A percentile compares a stretch with the other conserved stretches of the same genome.
These are phyloP conservation scores for Carterocephalus palaemon DNA, from an alignment of 2,888 invertebrate genomes.

Conservation along the genomic window DNA sequence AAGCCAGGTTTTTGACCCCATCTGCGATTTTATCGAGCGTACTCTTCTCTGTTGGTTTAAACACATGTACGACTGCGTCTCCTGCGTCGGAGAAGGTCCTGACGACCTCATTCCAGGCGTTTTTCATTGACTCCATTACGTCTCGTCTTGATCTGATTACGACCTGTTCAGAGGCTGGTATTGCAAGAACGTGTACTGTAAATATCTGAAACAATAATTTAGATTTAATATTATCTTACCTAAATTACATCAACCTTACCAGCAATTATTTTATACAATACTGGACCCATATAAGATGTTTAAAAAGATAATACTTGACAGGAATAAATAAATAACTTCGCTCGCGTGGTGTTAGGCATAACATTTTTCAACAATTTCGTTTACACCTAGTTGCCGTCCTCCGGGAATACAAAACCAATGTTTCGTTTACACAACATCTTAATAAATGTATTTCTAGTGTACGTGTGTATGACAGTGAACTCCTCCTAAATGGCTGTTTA, in stretches of 20 bases:
- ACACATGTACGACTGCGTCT: constrained; percentile 63
- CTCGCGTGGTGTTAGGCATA: no score
- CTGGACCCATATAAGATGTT: no score
- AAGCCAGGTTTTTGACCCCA: constrained; percentile 46
- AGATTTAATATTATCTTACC: background rate
- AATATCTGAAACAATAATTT: constrained; percentile 40
- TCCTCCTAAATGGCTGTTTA: no score
- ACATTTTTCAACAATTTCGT: no score
- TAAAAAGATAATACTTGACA: no score
- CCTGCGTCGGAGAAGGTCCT: constrained; percentile 59
- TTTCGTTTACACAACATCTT: no score
- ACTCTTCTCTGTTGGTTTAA: constrained; percentile 66
- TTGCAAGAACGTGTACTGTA: constrained; percentile 39
- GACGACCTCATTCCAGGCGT: constrained; percentile 60
- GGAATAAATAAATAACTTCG: no score
- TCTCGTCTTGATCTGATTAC: constrained; percentile 49
- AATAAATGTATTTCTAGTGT: no score
- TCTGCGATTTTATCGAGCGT: constrained; percentile 58
- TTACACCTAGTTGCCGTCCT: no score
- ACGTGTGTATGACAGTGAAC: no score
- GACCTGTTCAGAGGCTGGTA: constrained; percentile 39
- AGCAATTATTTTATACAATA: no score
- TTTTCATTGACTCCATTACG: constrained; percentile 64
- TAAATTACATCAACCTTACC: background rate
- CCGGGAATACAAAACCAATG: no score